These are phyloP conservation scores for Tenthredo amoena DNA, from an alignment of 2,888 invertebrate genomes.

Conservation along the genomic window DNA sequence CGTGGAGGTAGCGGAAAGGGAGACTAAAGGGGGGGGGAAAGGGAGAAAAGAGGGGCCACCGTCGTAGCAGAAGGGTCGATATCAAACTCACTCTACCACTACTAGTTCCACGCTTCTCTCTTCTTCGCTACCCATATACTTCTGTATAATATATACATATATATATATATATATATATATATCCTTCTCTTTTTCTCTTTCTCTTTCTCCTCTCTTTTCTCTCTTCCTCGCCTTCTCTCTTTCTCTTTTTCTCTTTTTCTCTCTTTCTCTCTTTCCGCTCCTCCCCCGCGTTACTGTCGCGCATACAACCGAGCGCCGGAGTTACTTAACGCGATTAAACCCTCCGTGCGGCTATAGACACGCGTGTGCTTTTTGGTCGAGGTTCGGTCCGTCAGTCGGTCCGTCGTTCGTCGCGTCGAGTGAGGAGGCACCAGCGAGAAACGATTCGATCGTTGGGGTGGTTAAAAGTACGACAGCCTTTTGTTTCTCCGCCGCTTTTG, in stretches of 20 bases:
- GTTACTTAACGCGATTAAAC: slow-evolving; percentile 72
- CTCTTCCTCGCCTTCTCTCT: neutral
- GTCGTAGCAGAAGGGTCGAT: slow-evolving; percentile 52
- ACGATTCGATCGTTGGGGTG: slow-evolving; percentile 36
- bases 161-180: neutral
- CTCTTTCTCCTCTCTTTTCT: neutral
- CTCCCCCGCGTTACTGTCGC: slow-evolving; percentile 5
- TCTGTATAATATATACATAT: neutral
- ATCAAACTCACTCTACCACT: slow-evolving; percentile 49
- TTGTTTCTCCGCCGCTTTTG: slow-evolving; percentile 6
- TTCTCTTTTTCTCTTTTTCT: neutral
- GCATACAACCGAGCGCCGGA: slow-evolving; percentile 60
- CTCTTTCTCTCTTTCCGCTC: neutral
- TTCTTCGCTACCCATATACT: neutral
- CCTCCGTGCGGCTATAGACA: slow-evolving; percentile 52
- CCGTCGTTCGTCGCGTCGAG: neutral
- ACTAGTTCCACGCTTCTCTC: slow-evolving; percentile 34
- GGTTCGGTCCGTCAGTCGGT: neutral
- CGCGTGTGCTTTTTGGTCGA: slow-evolving; percentile 38
- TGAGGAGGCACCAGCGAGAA: slow-evolving; percentile 1
- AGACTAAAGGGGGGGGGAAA: slow-evolving; percentile 41
- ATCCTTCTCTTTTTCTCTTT: neutral
- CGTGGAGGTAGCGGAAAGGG: slow-evolving; percentile 45
- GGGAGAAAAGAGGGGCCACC: neutral
- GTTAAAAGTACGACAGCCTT: slow-evolving; percentile 13